Evolutionary conservation across 2,113 vertebrate species (phyloP).

Genomic region (Taurulus bubalis): DNA sequence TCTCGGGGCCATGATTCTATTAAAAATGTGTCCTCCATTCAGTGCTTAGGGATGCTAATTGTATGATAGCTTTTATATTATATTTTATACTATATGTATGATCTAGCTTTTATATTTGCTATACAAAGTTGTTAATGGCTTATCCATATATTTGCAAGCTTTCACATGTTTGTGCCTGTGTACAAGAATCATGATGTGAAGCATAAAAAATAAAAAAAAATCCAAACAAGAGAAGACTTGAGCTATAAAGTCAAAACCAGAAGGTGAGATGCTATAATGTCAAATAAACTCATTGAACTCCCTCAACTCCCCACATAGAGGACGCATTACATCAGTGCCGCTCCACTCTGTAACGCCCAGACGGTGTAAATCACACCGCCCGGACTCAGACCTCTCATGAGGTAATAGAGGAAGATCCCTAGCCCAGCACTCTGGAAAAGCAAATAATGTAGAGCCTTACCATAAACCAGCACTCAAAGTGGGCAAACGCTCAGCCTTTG

Average conservation of each 20-base stretch:
- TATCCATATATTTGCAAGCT: neutral
- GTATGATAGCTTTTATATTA: no score
- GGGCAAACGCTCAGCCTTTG: constrained; percentile 5
- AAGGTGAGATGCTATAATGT: neutral
- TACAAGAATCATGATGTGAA: neutral
- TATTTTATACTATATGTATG: no score
- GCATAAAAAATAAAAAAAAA: neutral
- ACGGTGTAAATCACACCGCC: constrained; percentile 64
- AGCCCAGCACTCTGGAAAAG: constrained; percentile 27
- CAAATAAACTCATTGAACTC: neutral
- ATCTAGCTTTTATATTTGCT: no score
- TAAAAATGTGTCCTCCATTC: no score
- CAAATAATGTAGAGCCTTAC: constrained; percentile 25
- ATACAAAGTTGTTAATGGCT: no score
- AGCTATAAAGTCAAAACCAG: neutral
- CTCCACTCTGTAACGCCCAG: constrained; percentile 51
- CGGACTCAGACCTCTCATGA: constrained; percentile 40
- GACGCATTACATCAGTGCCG: constrained; percentile 36
- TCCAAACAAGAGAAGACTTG: neutral
- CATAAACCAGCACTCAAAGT: constrained; percentile 42
- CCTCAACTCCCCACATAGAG: constrained; percentile 12
- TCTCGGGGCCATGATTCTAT: no score
- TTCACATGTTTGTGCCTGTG: neutral
- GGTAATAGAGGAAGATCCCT: constrained; percentile 30
- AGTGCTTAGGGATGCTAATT: no score